Evolutionary conservation across 2,888 invertebrate genomes (phyloP).

Genomic region (Melikaiella ostensackeni): DNA sequence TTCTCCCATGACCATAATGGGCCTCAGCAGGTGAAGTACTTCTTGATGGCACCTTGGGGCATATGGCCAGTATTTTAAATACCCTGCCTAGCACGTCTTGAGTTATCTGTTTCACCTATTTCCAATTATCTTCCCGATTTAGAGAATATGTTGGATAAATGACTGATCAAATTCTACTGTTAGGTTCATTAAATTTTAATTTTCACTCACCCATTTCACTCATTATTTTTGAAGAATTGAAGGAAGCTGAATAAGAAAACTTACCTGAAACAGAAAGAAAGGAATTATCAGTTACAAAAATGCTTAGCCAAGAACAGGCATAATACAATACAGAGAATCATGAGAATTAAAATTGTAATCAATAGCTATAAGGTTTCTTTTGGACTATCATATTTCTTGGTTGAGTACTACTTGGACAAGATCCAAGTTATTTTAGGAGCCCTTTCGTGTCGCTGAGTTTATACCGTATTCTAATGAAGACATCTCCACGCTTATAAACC

Average conservation of each 20-base stretch:
- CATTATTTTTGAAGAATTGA: background rate
- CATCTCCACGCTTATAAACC: slow-evolving; percentile 31
- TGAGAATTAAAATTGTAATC: background rate
- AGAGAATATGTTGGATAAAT: too few species aligned
- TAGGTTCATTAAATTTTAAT: background rate
- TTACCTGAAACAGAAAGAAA: slow-evolving; percentile 27
- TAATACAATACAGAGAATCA: too few species aligned
- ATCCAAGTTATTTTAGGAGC: slow-evolving; percentile 29
- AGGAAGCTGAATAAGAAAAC: slow-evolving; percentile 2
- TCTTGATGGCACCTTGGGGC: slow-evolving; percentile 1
- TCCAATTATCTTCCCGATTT: background rate
- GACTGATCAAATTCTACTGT: background rate
- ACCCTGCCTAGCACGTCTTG: background rate
- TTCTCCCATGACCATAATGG: slow-evolving; percentile 18
- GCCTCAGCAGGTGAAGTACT: slow-evolving; percentile 21
- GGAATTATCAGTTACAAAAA: background rate
- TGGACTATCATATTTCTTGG: background rate
- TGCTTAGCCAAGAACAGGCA: background rate
- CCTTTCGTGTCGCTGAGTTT: slow-evolving; percentile 29
- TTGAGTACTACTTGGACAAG: slow-evolving; percentile 21
- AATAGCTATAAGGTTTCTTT: background rate
- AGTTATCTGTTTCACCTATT: background rate
- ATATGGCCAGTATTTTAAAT: slow-evolving; percentile 17
- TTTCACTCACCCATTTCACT: background rate
- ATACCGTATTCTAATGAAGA: slow-evolving; percentile 38